These are phyloP conservation scores for Pseudorhombus dupliciocellatus DNA, from an alignment of 2,113 vertebrate genomes.

Conservation along the genomic window DNA sequence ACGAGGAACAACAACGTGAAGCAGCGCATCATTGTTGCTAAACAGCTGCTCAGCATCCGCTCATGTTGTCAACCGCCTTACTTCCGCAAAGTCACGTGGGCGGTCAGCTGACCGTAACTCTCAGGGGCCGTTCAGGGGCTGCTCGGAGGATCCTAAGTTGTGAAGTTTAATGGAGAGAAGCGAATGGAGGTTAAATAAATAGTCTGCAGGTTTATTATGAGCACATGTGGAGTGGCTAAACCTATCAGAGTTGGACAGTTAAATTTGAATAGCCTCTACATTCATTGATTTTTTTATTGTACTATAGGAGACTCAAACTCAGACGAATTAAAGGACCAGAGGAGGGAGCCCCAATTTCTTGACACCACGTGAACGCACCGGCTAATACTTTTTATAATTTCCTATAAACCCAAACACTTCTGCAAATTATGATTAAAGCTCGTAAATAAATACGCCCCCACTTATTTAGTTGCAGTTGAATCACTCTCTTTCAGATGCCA, in stretches of 20 bases:
- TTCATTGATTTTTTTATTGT: too few species aligned
- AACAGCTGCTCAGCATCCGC: accelerated
- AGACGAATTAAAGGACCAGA: too few species aligned
- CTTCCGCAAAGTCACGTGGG: constrained; percentile 75
- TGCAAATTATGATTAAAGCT: neutral
- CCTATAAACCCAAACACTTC: neutral
- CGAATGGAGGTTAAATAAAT: neutral
- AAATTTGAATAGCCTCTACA: too few species aligned
- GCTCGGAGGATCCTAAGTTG: neutral
- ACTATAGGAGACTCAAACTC: too few species aligned
- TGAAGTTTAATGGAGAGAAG: neutral
- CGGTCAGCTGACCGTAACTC: constrained; percentile 72
- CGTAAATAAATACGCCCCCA: accelerated
- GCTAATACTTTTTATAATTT: neutral
- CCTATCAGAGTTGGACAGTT: too few species aligned
- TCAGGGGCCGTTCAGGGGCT: constrained; percentile 27
- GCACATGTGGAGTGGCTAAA: too few species aligned
- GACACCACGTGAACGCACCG: too few species aligned
- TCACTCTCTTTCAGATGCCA: too few species aligned
- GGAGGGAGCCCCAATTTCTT: too few species aligned
- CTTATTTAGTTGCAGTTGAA: neutral
- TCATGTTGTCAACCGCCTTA: constrained; percentile 13
- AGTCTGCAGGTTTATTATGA: too few species aligned
- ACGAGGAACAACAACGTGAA: constrained; percentile 21
- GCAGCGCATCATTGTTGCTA: constrained; percentile 17